Conservation (phyloP, 1,140 invertebrate genomes). For the Ceratina calcarata region DNA sequence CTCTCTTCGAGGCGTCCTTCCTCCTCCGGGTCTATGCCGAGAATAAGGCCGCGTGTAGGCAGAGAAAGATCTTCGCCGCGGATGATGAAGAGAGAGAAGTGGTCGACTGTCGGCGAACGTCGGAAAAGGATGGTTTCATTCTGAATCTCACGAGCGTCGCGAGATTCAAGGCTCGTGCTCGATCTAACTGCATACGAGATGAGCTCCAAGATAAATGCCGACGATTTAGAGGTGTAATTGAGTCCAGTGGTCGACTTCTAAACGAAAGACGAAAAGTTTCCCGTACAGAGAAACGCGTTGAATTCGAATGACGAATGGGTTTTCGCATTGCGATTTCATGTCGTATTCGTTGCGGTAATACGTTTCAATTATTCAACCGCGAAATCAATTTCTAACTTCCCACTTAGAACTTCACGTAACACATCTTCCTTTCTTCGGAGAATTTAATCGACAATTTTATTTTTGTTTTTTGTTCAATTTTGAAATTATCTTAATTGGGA, state of each 20-base stretch:
- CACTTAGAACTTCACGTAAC: too few species aligned
- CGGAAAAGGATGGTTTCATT: slow-evolving; percentile 25
- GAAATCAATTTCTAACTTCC: not conserved
- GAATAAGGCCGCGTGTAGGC: slow-evolving; percentile 77
- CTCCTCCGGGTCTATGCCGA: slow-evolving; percentile 65
- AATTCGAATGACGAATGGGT: not conserved
- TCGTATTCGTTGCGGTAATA: not conserved
- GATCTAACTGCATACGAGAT: slow-evolving; percentile 21
- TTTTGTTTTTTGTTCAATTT: too few species aligned
- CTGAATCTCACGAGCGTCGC: slow-evolving; percentile 22
- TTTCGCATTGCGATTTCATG: not conserved
- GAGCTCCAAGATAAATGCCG: slow-evolving; percentile 2
- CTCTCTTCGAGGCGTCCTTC: slow-evolving; percentile 71
- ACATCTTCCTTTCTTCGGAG: too few species aligned
- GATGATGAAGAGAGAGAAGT: slow-evolving; percentile 29
- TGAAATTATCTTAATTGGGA: too few species aligned
- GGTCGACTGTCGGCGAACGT: not conserved
- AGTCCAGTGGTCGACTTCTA: slow-evolving; percentile 21
- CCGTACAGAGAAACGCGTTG: not conserved
- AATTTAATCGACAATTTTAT: too few species aligned
- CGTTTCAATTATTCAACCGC: not conserved
- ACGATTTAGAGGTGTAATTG: slow-evolving; percentile 15
- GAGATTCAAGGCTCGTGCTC: not conserved
- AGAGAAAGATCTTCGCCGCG: slow-evolving; percentile 55
- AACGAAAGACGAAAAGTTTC: not conserved